Conservation (phyloP, 2,113 vertebrate species). For the Chaetorhynchus papuensis region DNA sequence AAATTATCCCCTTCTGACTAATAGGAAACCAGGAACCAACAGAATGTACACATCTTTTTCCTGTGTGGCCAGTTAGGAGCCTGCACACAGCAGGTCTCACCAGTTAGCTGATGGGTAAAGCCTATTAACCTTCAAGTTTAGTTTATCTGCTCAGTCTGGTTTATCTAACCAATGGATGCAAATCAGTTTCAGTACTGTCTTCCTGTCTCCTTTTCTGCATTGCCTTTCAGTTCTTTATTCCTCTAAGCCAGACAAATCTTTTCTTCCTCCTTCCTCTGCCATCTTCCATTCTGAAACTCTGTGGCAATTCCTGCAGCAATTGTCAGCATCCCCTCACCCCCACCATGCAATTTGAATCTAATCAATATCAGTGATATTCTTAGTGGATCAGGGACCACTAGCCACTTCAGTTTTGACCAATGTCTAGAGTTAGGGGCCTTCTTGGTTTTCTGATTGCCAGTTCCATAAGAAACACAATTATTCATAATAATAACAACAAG, state of each 20-base stretch:
- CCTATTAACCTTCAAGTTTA: not conserved
- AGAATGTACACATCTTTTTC: not conserved
- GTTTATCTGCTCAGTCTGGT: not conserved
- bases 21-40: not conserved
- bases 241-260: not conserved
- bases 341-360: not conserved
- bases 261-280: not conserved
- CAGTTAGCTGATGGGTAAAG: not conserved
- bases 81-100: not conserved
- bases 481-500: not conserved
- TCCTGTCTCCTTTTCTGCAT: not conserved
- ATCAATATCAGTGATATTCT: not conserved
- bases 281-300: not conserved
- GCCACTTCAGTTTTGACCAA: not conserved
- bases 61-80: not conserved
- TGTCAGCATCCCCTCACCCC: not conserved
- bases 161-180: not conserved
- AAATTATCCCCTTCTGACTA: not conserved
- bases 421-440: not conserved
- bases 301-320: not conserved
- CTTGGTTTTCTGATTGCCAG: not conserved
- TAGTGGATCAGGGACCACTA: not conserved
- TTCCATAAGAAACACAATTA: not conserved
- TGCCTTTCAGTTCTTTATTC: not conserved
- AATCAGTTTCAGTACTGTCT: not conserved